Conservation (phyloP, 1,140 invertebrate species). For the Cepaea nemoralis region DNA sequence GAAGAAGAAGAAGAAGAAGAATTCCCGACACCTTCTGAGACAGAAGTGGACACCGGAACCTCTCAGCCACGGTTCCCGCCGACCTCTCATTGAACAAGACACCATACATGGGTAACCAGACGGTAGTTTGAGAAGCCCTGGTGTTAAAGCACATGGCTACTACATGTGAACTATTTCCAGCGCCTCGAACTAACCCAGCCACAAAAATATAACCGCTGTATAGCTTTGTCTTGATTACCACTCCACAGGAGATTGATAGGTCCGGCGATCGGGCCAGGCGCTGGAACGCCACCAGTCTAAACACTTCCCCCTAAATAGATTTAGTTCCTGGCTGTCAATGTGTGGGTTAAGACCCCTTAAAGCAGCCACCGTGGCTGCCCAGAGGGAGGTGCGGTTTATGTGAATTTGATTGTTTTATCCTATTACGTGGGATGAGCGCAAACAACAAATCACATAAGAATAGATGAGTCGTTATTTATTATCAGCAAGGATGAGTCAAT, state of each 20-base stretch:
- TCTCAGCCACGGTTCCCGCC: too few species aligned
- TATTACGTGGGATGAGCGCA: neutral
- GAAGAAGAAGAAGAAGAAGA: too few species aligned
- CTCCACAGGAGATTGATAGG: neutral
- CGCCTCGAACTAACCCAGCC: too few species aligned
- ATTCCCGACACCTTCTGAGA: too few species aligned
- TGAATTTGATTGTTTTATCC: neutral
- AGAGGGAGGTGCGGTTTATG: neutral
- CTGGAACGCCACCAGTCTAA: neutral
- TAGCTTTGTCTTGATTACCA: neutral
- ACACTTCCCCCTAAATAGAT: neutral
- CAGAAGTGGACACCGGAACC: too few species aligned
- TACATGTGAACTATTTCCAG: neutral
- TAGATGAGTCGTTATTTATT: neutral
- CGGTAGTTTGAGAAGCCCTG: too few species aligned
- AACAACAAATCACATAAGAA: constrained; percentile 7
- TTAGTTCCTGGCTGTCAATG: neutral
- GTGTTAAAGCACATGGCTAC: too few species aligned
- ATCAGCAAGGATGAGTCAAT: neutral
- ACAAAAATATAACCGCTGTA: neutral
- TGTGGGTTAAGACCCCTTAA: neutral
- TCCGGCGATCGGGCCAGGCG: neutral
- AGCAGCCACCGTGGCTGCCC: neutral
- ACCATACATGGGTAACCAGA: too few species aligned
- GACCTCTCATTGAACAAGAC: too few species aligned